Percentiles rank a stretch among this genome's conserved stretches.
Evolutionary conservation across 2,113 vertebrate genomes (phyloP).

Genomic region (Glaucidium brasilianum): DNA sequence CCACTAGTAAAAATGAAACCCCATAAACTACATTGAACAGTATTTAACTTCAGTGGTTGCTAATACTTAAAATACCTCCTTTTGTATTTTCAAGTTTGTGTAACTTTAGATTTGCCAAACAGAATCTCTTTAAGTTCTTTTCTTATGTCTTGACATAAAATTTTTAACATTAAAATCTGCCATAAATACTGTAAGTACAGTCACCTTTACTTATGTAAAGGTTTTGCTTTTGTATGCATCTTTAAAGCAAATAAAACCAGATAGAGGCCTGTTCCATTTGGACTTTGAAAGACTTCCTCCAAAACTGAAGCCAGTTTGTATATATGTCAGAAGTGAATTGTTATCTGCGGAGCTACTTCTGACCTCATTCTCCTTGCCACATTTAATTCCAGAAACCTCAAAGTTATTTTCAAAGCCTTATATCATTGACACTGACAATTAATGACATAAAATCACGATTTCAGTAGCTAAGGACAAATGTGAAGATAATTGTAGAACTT

Average conservation of each 20-base stretch:
- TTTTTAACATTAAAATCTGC: background rate
- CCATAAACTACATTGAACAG: background rate
- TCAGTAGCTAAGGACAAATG: background rate
- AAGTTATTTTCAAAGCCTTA: background rate
- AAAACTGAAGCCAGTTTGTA: background rate
- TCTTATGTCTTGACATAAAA: background rate
- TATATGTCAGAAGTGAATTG: background rate
- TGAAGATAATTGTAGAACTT: background rate
- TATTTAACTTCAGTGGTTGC: background rate
- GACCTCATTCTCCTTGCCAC: background rate
- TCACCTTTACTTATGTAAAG: background rate
- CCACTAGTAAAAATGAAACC: background rate
- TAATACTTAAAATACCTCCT: background rate
- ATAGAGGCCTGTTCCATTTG: background rate
- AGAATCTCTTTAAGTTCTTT: background rate
- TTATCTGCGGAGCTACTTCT: background rate
- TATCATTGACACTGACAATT: background rate
- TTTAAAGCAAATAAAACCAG: background rate
- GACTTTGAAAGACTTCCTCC: background rate
- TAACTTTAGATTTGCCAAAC: background rate
- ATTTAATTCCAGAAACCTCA: background rate
- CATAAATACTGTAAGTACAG: background rate
- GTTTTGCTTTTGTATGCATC: background rate
- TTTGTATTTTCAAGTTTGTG: background rate
- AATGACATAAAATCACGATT: background rate